These are phyloP conservation scores for Microtus pennsylvanicus DNA, from an alignment of 2,113 vertebrate species.

Conservation along the genomic window DNA sequence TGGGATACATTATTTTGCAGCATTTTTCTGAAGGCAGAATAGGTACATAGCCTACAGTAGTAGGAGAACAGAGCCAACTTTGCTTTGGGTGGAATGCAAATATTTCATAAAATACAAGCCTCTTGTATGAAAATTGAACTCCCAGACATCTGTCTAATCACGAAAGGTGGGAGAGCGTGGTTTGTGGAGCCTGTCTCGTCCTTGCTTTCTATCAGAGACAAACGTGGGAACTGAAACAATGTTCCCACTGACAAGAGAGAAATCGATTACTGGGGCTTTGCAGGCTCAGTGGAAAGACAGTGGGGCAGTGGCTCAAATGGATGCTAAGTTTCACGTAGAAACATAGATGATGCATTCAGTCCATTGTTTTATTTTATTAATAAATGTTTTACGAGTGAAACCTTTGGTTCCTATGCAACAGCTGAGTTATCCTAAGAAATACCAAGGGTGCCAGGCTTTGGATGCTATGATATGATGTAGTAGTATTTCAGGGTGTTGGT, in stretches of 20 bases:
- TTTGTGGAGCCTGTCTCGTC: neutral
- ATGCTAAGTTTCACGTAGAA: neutral
- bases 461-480: neutral
- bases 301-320: neutral
- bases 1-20: neutral
- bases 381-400: neutral
- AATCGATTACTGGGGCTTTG: neutral
- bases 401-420: neutral
- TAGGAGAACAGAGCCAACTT: neutral
- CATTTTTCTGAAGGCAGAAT: neutral
- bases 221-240: constrained; percentile 9
- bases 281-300: neutral
- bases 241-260: neutral
- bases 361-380: neutral
- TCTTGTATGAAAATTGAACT: neutral
- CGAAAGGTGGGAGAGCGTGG: neutral
- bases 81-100: neutral
- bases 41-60: neutral
- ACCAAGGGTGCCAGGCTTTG: neutral
- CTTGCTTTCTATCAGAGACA: neutral
- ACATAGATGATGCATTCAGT: neutral
- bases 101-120: constrained; percentile 21
- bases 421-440: neutral
- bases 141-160: neutral
- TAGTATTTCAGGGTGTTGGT: too few species aligned